phyloP scores from a whole-genome alignment of 2,113 vertebrate genomes.

The Brachypodius melanocephalos region DNA sequence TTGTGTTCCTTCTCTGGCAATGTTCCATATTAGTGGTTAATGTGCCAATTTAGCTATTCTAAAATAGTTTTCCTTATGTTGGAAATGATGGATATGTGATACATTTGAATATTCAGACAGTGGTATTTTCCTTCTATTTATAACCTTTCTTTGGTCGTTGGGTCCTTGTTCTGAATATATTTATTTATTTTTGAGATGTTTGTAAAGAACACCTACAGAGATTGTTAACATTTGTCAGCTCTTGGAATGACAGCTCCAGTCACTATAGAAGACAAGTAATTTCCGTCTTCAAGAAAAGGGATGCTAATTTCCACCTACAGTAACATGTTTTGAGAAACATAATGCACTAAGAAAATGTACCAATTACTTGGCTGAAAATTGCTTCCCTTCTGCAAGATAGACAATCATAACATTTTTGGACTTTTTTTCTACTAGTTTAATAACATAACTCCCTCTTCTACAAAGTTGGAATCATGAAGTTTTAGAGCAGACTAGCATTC shows the following conservation, averaged over 20 bases:
- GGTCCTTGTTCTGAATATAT: conserved; percentile 53
- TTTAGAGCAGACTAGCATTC: conserved; percentile 15
- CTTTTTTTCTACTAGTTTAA: conserved; percentile 2
- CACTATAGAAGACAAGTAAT: conserved; percentile 75
- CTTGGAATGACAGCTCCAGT: conserved; percentile 75
- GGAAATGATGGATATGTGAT: background rate
- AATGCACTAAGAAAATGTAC: conserved; percentile 74
- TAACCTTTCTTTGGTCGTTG: conserved; percentile 59
- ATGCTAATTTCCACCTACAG: conserved; percentile 76
- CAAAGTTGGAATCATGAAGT: conserved; percentile 43
- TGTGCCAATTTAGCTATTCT: background rate
- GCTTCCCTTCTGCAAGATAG: conserved; percentile 66
- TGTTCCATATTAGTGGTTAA: background rate
- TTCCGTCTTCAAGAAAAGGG: conserved; percentile 70
- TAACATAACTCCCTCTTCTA: conserved; percentile 21
- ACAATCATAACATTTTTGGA: conserved; percentile 70
- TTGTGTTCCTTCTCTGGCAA: background rate
- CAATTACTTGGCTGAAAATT: conserved; percentile 74
- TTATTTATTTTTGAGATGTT: conserved; percentile 69
- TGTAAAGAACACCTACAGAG: conserved; percentile 61
- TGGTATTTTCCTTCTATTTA: background rate
- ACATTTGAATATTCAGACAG: background rate
- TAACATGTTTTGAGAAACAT: conserved; percentile 74
- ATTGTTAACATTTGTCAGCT: conserved; percentile 77
- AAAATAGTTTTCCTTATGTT: background rate